These are phyloP conservation scores for Capreolus pygargus DNA, from an alignment of 2,113 vertebrate genomes.

Conservation along the genomic window DNA sequence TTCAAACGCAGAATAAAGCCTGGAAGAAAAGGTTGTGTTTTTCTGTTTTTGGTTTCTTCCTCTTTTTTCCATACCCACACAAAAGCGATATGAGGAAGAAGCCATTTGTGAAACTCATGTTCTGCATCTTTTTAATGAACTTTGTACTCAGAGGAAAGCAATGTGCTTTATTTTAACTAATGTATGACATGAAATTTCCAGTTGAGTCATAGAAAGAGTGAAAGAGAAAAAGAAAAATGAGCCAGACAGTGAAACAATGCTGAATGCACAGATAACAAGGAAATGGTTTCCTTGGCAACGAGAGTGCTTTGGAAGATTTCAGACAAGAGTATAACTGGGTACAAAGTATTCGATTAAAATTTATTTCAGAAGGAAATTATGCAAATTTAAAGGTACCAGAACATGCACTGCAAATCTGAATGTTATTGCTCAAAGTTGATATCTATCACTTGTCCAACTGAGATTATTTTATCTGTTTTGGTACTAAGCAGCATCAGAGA, in stretches of 20 bases:
- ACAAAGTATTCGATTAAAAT: constrained; percentile 82
- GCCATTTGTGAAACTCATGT: not conserved
- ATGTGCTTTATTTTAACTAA: constrained; percentile 13
- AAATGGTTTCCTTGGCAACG: constrained; percentile 84
- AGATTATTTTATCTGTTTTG: not conserved
- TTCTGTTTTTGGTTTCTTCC: not conserved
- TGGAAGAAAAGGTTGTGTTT: not conserved
- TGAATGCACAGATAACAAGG: constrained; percentile 57
- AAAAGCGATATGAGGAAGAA: not conserved
- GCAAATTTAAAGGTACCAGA: constrained; percentile 43
- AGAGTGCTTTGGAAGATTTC: constrained; percentile 75
- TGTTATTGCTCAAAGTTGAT: constrained; percentile 18
- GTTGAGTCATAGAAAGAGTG: constrained; percentile 44
- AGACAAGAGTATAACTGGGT: constrained; percentile 74
- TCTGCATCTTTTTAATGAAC: constrained; percentile 32
- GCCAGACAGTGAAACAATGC: constrained; percentile 57
- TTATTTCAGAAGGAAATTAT: constrained; percentile 70
- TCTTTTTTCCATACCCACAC: not conserved
- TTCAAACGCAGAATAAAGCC: not conserved
- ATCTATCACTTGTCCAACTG: constrained; percentile 56
- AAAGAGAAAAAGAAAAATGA: constrained; percentile 37
- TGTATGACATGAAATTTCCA: not conserved
- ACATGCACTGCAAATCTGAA: not conserved
- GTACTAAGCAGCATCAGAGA: not conserved
- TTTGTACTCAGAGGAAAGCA: not conserved